Evolutionary conservation across 1,140 invertebrate species (phyloP).

Genomic region (Drosophila carrolli): DNA sequence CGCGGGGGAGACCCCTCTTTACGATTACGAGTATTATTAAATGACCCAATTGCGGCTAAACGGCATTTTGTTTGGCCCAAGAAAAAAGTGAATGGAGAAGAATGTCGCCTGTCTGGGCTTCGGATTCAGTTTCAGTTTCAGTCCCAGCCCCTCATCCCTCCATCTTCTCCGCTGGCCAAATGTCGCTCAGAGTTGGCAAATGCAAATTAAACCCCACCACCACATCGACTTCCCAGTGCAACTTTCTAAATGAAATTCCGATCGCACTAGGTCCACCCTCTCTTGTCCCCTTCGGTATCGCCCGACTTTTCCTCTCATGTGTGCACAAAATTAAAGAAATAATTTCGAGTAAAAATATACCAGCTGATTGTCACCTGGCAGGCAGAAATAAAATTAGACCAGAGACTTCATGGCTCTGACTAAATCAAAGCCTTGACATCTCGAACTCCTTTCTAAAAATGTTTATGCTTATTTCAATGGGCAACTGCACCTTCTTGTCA

Average conservation of each 20-base stretch:
- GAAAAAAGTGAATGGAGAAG: conserved; percentile 78
- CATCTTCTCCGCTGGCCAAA: conserved; percentile 14
- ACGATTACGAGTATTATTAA: conserved; percentile 64
- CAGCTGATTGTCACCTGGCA: conserved; percentile 78
- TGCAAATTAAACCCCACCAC: conserved; percentile 59
- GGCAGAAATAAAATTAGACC: conserved; percentile 14
- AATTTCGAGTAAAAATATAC: conserved; percentile 74
- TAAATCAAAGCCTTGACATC: conserved; percentile 64
- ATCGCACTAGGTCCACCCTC: conserved; percentile 44
- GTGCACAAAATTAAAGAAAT: conserved; percentile 79
- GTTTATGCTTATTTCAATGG: conserved; percentile 35
- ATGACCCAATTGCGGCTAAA: conserved; percentile 71
- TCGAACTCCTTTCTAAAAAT: conserved; percentile 59
- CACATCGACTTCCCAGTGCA: conserved; percentile 58
- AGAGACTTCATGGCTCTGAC: conserved; percentile 16
- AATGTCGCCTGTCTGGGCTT: conserved; percentile 60
- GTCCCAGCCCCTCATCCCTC: neutral
- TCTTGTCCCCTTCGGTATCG: conserved; percentile 1
- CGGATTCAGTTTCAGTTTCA: conserved; percentile 7
- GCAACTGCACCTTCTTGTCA: neutral
- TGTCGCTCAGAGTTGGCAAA: conserved; percentile 69
- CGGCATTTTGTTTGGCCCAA: conserved; percentile 42
- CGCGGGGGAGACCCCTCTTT: conserved; percentile 1
- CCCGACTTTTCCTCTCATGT: conserved; percentile 32
- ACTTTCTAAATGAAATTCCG: conserved; percentile 78